A percentile compares a stretch with the other conserved stretches of the same genome.
Evolutionary conservation across 2,113 vertebrate genomes (phyloP).

Genomic region (Melanerpes aurifrons): DNA sequence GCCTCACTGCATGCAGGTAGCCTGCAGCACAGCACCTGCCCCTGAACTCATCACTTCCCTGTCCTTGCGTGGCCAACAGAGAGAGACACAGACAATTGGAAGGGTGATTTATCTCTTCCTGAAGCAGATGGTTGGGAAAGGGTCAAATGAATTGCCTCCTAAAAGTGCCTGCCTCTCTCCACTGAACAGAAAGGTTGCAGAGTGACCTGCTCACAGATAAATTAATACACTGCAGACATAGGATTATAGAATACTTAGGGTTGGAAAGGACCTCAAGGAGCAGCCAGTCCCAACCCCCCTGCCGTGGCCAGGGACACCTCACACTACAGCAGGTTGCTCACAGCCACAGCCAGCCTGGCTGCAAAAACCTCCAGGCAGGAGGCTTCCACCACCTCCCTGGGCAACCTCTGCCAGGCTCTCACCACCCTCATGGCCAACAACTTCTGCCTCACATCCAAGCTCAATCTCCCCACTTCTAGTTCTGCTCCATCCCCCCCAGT

Average conservation of each 20-base stretch:
- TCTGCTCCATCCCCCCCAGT: no score
- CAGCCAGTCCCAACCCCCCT: no score
- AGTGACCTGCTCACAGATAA: constrained; percentile 5
- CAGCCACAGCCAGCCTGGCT: no score
- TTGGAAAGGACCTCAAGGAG: no score
- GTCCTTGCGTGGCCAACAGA: not conserved
- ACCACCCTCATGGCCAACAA: no score
- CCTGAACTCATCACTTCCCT: not conserved
- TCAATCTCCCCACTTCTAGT: no score
- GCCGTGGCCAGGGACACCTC: no score
- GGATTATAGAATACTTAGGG: not conserved
- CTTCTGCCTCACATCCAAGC: no score
- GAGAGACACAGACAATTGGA: not conserved
- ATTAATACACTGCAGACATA: not conserved
- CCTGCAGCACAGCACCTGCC: not conserved
- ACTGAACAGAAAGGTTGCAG: constrained; percentile 21
- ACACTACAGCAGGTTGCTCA: no score
- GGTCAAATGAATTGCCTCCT: constrained; percentile 45
- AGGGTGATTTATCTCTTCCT: constrained; percentile 33
- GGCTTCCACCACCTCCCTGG: no score
- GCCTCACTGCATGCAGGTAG: not conserved
- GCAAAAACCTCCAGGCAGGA: no score
- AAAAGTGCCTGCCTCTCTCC: constrained; percentile 24
- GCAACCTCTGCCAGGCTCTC: no score
- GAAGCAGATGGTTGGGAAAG: constrained; percentile 32